These are phyloP conservation scores for Zoroaster sp. DNA, from an alignment of 53 echinoderm and acorn worm species.

Conservation along the genomic window DNA sequence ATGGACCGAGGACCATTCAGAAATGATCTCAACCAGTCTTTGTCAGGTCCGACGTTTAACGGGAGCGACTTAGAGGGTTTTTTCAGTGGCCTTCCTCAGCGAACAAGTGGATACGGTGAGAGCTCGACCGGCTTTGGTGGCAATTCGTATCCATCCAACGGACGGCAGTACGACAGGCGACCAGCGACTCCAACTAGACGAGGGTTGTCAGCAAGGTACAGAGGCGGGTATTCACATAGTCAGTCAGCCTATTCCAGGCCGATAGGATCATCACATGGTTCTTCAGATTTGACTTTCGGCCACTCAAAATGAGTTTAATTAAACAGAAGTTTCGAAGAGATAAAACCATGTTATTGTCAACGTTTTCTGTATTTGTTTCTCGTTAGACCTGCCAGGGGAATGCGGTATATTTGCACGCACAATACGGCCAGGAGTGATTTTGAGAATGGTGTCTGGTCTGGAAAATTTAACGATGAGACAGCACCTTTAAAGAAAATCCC, in stretches of 20 bases:
- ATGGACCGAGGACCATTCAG: not conserved
- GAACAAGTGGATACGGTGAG: not conserved
- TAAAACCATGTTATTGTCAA: no score
- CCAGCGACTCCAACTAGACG: slow-evolving; percentile 12
- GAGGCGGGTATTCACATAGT: not conserved
- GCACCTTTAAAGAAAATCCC: no score
- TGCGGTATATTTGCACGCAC: no score
- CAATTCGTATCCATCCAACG: not conserved
- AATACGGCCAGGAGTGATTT: no score
- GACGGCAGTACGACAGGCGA: slow-evolving; percentile 4
- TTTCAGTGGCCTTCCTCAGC: not conserved
- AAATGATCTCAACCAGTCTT: not conserved
- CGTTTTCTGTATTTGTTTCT: no score
- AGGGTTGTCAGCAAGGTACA: not conserved
- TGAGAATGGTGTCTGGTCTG: no score
- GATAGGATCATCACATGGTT: not conserved
- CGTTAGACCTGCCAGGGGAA: no score
- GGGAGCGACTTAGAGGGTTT: not conserved
- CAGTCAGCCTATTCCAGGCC: not conserved
- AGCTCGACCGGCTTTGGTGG: not conserved
- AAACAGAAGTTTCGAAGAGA: not conserved
- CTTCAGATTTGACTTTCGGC: not conserved
- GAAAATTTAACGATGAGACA: no score
- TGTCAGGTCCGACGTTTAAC: not conserved
- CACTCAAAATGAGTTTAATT: slow-evolving; percentile 7